Conservation (phyloP, 2,888 invertebrate genomes). For the Agriopis leucophaearia region DNA sequence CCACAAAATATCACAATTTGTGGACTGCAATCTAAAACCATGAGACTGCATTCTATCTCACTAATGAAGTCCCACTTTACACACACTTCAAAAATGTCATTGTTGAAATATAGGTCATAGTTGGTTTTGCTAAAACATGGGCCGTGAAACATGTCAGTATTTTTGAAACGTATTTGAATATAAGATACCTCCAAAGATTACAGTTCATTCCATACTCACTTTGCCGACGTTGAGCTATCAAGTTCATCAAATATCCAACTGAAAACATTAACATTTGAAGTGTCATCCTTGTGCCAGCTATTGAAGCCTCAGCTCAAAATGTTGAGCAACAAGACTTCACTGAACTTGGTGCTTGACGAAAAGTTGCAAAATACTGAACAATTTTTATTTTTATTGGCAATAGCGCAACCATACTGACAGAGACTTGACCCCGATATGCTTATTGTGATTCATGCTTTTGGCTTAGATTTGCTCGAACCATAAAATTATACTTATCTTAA, state of each 20-base stretch:
- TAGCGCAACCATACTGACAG: constrained; percentile 9
- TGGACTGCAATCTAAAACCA: constrained; percentile 2
- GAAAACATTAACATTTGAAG: constrained; percentile 14
- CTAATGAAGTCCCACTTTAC: neutral
- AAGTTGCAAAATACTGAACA: constrained; percentile 33
- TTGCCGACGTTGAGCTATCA: constrained; percentile 1
- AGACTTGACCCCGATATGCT: constrained; percentile 27
- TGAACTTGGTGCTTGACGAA: constrained; percentile 24
- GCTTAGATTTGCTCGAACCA: constrained; percentile 3
- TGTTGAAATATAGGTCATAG: constrained; percentile 8
- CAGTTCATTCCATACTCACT: neutral
- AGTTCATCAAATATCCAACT: neutral
- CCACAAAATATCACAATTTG: constrained; percentile 27
- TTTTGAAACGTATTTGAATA: neutral
- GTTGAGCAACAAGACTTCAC: constrained; percentile 19
- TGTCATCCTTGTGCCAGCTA: constrained; percentile 18
- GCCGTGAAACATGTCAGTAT: neutral
- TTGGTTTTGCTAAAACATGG: neutral
- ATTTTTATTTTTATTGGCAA: constrained; percentile 31
- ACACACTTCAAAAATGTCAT: neutral
- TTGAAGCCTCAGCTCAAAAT: constrained; percentile 20
- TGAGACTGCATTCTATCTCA: neutral
- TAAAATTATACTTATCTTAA: neutral
- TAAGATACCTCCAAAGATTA: neutral
- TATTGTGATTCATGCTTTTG: constrained; percentile 27